A percentile compares a stretch with the other conserved stretches of the same genome.
phyloP scores from a whole-genome alignment of 2,888 invertebrate species.

The Caradrina clavipalpis region DNA sequence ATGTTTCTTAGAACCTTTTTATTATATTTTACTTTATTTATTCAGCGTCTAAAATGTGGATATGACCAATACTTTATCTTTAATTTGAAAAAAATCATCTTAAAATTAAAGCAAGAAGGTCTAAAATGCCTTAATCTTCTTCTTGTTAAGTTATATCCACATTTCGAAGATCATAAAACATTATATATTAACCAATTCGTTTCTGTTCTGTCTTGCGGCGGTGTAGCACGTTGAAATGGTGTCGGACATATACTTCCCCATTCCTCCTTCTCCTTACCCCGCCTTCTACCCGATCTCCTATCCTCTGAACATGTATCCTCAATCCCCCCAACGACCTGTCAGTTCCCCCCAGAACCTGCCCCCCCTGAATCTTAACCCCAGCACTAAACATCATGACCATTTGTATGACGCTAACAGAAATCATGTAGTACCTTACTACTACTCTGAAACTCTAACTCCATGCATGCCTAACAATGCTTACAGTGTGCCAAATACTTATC shows the following conservation, averaged over 20 bases:
- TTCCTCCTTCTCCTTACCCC: slow-evolving; percentile 86
- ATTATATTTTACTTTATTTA: slow-evolving; percentile 56
- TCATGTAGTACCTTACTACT: slow-evolving; percentile 88
- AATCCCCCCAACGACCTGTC: slow-evolving; percentile 77
- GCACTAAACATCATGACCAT: slow-evolving; percentile 85
- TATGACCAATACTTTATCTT: slow-evolving; percentile 31
- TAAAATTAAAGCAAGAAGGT: neutral
- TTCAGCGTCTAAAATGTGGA: slow-evolving; percentile 61
- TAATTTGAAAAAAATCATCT: neutral
- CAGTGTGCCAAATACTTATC: slow-evolving; percentile 74
- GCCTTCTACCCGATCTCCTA: slow-evolving; percentile 86
- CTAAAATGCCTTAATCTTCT: neutral
- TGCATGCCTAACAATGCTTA: slow-evolving; percentile 87
- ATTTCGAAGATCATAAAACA: slow-evolving; percentile 63
- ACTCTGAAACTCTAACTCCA: slow-evolving; percentile 85
- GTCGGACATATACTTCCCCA: slow-evolving; percentile 94
- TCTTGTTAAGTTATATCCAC: slow-evolving; percentile 53
- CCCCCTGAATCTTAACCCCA: slow-evolving; percentile 72
- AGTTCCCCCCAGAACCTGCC: slow-evolving; percentile 82
- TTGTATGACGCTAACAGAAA: slow-evolving; percentile 91
- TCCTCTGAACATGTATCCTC: slow-evolving; percentile 88
- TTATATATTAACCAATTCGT: slow-evolving; percentile 85
- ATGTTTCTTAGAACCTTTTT: slow-evolving; percentile 61
- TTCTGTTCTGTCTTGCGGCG: slow-evolving; percentile 89
- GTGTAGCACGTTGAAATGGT: slow-evolving; percentile 94